phyloP scores from a whole-genome alignment of 1,140 invertebrate species.

The Nasonia giraulti region DNA sequence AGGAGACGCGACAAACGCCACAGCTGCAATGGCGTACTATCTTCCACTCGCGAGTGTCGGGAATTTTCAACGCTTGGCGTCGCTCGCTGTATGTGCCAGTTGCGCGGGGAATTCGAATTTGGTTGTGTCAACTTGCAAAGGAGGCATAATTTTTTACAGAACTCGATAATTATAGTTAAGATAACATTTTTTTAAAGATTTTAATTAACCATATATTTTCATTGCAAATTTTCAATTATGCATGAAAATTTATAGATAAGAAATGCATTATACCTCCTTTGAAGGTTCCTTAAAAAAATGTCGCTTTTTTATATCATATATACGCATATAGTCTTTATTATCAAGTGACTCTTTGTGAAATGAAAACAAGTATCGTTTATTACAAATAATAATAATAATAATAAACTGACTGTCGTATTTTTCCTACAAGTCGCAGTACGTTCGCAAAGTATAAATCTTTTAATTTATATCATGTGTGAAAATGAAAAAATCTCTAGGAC shows the following conservation, averaged over 20 bases:
- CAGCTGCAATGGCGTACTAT: conserved; percentile 40
- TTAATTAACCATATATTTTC: neutral
- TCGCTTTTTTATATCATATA: neutral
- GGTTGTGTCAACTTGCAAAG: neutral
- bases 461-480: conserved; percentile 17
- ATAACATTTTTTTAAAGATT: neutral
- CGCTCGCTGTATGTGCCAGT: conserved; percentile 8
- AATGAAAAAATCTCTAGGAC: conserved; percentile 54
- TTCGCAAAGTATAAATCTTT: conserved; percentile 16
- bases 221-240: neutral
- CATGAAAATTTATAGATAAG: neutral
- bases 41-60: neutral
- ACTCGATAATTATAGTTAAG: no score
- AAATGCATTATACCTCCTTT: neutral
- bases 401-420: conserved; percentile 12
- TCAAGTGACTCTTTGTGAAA: conserved; percentile 37
- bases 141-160: neutral
- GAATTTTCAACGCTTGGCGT: conserved; percentile 29
- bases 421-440: conserved; percentile 13
- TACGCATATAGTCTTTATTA: conserved; percentile 11
- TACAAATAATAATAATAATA: conserved; percentile 23
- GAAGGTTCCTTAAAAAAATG: neutral
- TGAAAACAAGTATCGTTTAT: conserved; percentile 46
- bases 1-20: conserved; percentile 34
- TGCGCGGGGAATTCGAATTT: conserved; percentile 34